A percentile compares a stretch with the other conserved stretches of the same genome.
Conservation (phyloP, 1,140 invertebrate species). For the Sminthurinus signatus region DNA sequence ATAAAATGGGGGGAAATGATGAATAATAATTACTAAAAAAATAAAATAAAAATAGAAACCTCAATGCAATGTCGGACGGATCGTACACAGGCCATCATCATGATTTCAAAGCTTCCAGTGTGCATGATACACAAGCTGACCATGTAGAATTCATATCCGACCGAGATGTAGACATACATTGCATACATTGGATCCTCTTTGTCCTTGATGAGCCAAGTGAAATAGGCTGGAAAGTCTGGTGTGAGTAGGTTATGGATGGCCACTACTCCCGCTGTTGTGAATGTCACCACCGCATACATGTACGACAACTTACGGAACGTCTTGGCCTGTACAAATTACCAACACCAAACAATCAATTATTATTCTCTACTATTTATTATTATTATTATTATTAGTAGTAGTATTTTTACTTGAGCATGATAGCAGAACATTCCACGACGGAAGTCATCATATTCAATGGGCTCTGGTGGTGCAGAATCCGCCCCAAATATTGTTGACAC, state of each 20-base stretch:
- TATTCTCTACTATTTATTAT: no score
- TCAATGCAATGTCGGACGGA: conserved; percentile 40
- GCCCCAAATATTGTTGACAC: conserved; percentile 33
- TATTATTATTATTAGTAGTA: no score
- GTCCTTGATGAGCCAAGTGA: conserved; percentile 26
- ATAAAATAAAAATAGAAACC: no score
- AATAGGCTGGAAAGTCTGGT: conserved; percentile 36
- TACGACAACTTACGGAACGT: conserved; percentile 36
- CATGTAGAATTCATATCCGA: conserved; percentile 40
- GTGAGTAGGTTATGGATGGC: conserved; percentile 30
- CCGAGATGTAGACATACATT: conserved; percentile 20
- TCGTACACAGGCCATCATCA: conserved; percentile 41
- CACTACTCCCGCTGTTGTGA: conserved; percentile 31
- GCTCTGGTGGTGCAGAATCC: conserved; percentile 24
- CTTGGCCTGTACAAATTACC: conserved; percentile 32
- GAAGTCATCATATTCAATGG: conserved; percentile 40
- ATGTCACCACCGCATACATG: conserved; percentile 31
- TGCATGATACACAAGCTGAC: conserved; percentile 36
- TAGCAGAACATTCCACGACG: conserved; percentile 37
- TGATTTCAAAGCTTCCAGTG: conserved; percentile 38
- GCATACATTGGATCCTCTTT: conserved; percentile 18
- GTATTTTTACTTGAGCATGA: no score
- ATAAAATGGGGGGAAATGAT: no score
- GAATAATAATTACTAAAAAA: no score
- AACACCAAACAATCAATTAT: no score